These are phyloP conservation scores for Brachionus asplanchnoidis DNA, from an alignment of 1,140 invertebrate genomes.

Conservation along the genomic window DNA sequence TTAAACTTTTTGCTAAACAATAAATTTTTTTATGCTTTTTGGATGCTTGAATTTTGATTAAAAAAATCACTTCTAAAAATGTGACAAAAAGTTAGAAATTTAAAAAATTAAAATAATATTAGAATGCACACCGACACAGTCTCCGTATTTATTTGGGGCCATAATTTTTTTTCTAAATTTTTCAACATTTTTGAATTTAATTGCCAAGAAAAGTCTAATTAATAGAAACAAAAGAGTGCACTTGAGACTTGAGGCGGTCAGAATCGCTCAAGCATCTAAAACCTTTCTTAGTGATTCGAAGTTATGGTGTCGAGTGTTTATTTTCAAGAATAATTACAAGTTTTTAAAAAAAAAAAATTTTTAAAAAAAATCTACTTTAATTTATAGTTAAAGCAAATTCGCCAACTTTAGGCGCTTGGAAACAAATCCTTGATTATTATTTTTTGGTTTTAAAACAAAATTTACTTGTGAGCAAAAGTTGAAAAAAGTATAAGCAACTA, in stretches of 20 bases:
- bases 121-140: too few species aligned
- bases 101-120: background rate
- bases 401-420: too few species aligned
- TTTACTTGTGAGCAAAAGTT: background rate
- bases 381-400: background rate
- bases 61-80: background rate
- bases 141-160: too few species aligned
- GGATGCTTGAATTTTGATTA: background rate
- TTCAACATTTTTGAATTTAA: too few species aligned
- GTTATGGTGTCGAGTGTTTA: background rate
- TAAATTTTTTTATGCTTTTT: background rate
- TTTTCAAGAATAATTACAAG: background rate
- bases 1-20: background rate
- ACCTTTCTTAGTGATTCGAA: too few species aligned
- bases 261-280: too few species aligned
- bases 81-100: background rate
- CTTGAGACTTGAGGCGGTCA: too few species aligned
- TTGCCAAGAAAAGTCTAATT: too few species aligned
- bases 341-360: background rate
- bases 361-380: background rate
- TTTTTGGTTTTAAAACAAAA: background rate
- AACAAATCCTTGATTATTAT: too few species aligned
- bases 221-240: too few species aligned
- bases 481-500: background rate
- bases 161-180: background rate